Conservation (phyloP, 2,113 vertebrate species). For the Triplophysa tibetana region DNA sequence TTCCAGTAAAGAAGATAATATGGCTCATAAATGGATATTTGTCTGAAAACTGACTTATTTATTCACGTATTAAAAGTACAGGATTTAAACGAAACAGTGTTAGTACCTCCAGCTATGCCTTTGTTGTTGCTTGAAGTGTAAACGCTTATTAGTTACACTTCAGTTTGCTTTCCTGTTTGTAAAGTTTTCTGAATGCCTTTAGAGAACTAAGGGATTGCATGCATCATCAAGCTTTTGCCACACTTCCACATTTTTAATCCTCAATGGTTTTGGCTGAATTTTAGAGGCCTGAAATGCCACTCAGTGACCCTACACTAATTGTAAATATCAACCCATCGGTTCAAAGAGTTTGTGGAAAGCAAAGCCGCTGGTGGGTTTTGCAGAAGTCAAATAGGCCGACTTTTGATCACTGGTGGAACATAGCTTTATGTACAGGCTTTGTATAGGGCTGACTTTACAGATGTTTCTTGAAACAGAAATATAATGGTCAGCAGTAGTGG, state of each 20-base stretch:
- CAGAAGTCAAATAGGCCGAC: background rate
- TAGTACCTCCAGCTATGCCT: slow-evolving; percentile 17
- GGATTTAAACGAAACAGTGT: background rate
- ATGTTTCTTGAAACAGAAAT: background rate
- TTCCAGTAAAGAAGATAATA: too few relatives aligned
- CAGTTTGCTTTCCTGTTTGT: background rate
- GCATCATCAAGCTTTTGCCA: slow-evolving; percentile 35
- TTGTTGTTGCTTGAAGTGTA: slow-evolving; percentile 3
- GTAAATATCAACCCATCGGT: slow-evolving; percentile 28
- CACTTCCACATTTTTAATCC: slow-evolving; percentile 25
- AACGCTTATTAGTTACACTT: slow-evolving; percentile 13
- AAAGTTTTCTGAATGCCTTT: slow-evolving; percentile 38
- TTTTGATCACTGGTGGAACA: background rate
- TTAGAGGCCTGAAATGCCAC: slow-evolving; percentile 62
- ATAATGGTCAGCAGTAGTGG: background rate
- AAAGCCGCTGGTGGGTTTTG: background rate
- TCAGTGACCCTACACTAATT: slow-evolving; percentile 51
- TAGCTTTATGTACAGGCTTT: background rate
- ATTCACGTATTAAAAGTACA: background rate
- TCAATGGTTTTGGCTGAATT: slow-evolving; percentile 37
- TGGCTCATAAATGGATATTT: background rate
- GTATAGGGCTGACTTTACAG: background rate
- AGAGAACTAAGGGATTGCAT: slow-evolving; percentile 20
- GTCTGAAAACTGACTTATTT: too few relatives aligned
- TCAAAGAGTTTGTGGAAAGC: slow-evolving; percentile 18